Evolutionary conservation across 2,888 invertebrate species (phyloP), one percentile per base, ranked within the genome.

Genomic region (Myopa tessellatipennis): DNA sequence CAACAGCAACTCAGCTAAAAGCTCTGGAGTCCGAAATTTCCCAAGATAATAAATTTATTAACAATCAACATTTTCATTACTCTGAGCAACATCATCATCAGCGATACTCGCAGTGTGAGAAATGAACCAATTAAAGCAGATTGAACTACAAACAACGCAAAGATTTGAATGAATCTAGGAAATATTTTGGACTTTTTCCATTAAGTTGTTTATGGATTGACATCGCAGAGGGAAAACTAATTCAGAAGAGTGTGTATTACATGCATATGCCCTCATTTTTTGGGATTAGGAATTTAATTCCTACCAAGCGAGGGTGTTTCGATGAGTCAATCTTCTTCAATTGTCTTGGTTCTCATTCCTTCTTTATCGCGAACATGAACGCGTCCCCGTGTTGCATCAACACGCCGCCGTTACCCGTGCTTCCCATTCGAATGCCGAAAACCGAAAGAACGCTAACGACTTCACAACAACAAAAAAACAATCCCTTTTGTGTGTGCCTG

Each of bases 81-180:
- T 18, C 18, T 52, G 16, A 52, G 16, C 14, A 36, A 14, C 67
- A 40, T 36, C 38, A 67, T 67, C 38, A 67, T 34, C 71, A 70
- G 61, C 78, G 74, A 81, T 81, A 85, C 79, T 76, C 8, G 4
- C 5, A 76, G 78, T 80, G 77, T 76, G 78, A 80, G 77, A 86
- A 87, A 83, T 86, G 85, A 84, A 87, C 85, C 87, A 87, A 87
- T 86, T 87, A 85, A 86, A 87, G 82, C 84, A 85, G 87, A 86
- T 85, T 87, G 85, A 87, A 85, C 82, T 84, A 76, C 60, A 72
- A 38, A 34, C 26, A 69, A 18, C 26, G n/a, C 18, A 26, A 10
- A 34, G 70, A 70, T 50, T 34, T 36, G 14, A 26, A n/a, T 14
- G 68, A 36, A 14, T 61, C n/a, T 50, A 26, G 45, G 69, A 50